These are phyloP conservation scores for Folsomia candida DNA, from an alignment of 2,888 invertebrate species.

Conservation along the genomic window DNA sequence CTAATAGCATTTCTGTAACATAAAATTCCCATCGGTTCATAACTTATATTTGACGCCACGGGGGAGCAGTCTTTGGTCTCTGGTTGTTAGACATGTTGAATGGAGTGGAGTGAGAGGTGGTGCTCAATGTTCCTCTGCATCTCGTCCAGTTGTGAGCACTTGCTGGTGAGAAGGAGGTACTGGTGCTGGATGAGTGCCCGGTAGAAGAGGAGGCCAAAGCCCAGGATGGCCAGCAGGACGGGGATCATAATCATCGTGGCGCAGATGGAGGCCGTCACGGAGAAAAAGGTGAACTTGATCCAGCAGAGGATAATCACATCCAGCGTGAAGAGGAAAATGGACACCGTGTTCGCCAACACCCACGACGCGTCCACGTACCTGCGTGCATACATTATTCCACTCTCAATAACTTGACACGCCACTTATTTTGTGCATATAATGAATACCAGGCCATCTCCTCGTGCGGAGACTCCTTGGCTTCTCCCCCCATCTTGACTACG, in stretches of 20 bases:
- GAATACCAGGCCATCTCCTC: constrained; percentile 31
- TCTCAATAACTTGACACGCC: not conserved
- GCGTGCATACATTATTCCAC: not conserved
- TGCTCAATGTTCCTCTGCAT: constrained; percentile 30
- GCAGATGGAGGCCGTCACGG: constrained; percentile 19
- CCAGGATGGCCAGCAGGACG: constrained; percentile 38
- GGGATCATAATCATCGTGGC: constrained; percentile 42
- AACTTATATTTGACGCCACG: too few species aligned
- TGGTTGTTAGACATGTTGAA: not conserved
- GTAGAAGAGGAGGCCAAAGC: constrained; percentile 46
- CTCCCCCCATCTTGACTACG: constrained; percentile 10
- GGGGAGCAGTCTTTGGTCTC: too few species aligned
- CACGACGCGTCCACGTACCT: constrained; percentile 32
- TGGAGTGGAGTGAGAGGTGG: not conserved
- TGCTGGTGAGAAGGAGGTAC: constrained; percentile 25
- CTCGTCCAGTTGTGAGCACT: constrained; percentile 32
- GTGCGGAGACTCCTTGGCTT: constrained; percentile 42
- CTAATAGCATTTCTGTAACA: too few species aligned
- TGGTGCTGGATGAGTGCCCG: constrained; percentile 39
- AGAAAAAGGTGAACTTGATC: constrained; percentile 45
- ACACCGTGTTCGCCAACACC: constrained; percentile 43
- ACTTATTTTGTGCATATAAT: not conserved
- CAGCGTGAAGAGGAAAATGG: constrained; percentile 45
- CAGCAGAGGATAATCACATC: constrained; percentile 45
- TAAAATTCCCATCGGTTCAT: too few species aligned